phyloP scores from a whole-genome alignment of 2,797 vertebrate species.

The Phrynocephalus guinanensis region DNA sequence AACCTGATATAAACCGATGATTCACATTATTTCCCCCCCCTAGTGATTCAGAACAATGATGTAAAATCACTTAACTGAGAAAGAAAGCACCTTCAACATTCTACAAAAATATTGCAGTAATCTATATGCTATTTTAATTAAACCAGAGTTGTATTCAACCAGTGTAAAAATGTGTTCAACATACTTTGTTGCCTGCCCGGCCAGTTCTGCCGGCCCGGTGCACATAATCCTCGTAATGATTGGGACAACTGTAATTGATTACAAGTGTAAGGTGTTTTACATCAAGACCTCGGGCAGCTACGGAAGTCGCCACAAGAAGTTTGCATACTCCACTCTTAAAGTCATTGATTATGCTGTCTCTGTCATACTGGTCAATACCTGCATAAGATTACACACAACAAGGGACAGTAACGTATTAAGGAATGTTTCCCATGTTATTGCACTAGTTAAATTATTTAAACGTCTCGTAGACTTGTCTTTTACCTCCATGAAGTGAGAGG shows the following conservation, averaged over 20 bases:
- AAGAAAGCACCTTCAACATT: neutral
- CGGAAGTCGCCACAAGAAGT: constrained; percentile 96
- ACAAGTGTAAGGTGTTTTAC: constrained; percentile 97
- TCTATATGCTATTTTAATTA: neutral
- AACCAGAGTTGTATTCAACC: neutral
- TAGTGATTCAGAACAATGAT: neutral
- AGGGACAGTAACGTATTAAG: neutral
- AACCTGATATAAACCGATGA: neutral
- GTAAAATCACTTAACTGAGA: neutral
- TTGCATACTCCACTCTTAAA: constrained; percentile 96
- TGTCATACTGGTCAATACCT: constrained; percentile 99
- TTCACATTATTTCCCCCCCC: neutral
- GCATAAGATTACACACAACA: constrained; percentile 44
- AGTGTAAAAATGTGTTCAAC: constrained; percentile 13
- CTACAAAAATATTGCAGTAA: neutral
- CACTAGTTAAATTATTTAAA: neutral
- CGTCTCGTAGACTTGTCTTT: neutral
- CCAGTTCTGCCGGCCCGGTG: constrained; percentile 96
- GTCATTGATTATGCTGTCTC: constrained; percentile 98
- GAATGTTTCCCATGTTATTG: neutral
- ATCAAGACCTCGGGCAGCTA: constrained; percentile 94
- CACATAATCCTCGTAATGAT: constrained; percentile 98
- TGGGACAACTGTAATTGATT: constrained; percentile 96
- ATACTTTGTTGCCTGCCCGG: constrained; percentile 95
- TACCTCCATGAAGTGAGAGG: constrained; percentile 98